Conservation (phyloP, 2,113 vertebrate genomes). For the Sebastes fasciatus region DNA sequence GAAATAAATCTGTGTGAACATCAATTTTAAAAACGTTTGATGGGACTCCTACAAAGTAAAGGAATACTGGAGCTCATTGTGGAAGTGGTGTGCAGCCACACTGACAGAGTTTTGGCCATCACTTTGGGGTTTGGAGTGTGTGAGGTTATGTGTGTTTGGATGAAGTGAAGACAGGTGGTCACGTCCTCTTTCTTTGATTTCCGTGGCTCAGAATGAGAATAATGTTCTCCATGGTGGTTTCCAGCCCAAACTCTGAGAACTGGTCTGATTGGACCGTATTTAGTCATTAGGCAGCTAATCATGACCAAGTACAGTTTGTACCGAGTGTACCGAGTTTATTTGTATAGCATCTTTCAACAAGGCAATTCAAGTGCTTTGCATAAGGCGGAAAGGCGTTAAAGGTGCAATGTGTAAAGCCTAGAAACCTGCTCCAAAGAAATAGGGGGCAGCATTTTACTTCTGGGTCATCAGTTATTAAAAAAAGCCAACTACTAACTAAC, state of each 20-base stretch:
- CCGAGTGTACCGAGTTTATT: not conserved
- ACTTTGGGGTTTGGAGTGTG: constrained; percentile 14
- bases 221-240: constrained; percentile 12
- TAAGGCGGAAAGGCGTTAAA: not conserved
- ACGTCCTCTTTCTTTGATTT: constrained; percentile 10
- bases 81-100: constrained; percentile 62
- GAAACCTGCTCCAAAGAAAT: not conserved
- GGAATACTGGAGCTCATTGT: constrained; percentile 50
- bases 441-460: not conserved
- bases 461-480: not conserved
- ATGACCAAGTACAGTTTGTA: not conserved
- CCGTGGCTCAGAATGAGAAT: constrained; percentile 8
- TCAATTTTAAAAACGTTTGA: constrained; percentile 39
- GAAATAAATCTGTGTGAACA: constrained; percentile 38
- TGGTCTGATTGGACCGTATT: not conserved
- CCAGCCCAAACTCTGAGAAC: not conserved
- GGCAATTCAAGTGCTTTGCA: not conserved
- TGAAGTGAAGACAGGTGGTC: not conserved
- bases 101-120: constrained; percentile 28
- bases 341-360: not conserved
- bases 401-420: not conserved
- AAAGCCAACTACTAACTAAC: not conserved
- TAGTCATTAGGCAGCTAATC: not conserved
- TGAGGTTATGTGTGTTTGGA: constrained; percentile 4
- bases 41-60: constrained; percentile 49